Evolutionary conservation across 2,888 invertebrate genomes (phyloP).

Genomic region (Pristionchus japonicus): DNA sequence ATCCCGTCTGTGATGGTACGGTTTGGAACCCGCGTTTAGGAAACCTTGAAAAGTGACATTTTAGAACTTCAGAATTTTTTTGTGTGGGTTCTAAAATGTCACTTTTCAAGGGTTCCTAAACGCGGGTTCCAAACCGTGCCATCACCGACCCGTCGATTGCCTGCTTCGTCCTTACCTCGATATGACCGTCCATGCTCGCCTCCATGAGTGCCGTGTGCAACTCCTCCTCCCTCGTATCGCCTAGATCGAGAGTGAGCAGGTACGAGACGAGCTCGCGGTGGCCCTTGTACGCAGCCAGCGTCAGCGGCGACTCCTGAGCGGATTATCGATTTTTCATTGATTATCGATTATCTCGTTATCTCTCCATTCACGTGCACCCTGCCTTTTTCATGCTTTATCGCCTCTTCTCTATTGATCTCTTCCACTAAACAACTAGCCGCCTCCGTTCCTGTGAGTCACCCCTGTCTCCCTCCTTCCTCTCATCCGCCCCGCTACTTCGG

Average conservation of each 20-base stretch:
- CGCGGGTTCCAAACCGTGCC: too few species aligned
- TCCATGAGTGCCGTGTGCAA: slow-evolving; percentile 99
- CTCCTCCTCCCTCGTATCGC: slow-evolving; percentile 79
- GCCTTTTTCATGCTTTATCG: not conserved
- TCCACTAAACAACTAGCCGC: not conserved
- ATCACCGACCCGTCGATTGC: too few species aligned
- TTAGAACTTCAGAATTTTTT: too few species aligned
- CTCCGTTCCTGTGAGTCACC: not conserved
- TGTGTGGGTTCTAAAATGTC: too few species aligned
- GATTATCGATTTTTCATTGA: slow-evolving; percentile 78
- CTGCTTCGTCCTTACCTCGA: slow-evolving; percentile 87
- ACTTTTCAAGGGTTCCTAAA: too few species aligned
- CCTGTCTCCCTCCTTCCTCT: not conserved
- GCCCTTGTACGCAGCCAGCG: slow-evolving; percentile 92
- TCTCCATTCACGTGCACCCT: not conserved
- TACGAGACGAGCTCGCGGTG: slow-evolving; percentile 97
- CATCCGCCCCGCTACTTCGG: not conserved
- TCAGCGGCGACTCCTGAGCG: slow-evolving; percentile 93
- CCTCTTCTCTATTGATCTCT: not conserved
- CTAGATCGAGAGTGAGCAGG: slow-evolving; percentile 83
- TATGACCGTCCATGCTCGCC: slow-evolving; percentile 99
- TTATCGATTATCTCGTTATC: not conserved
- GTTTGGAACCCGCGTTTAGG: too few species aligned
- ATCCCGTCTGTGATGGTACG: too few species aligned
- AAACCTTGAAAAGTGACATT: too few species aligned